A percentile compares a stretch with the other conserved stretches of the same genome.
phyloP scores from a whole-genome alignment of 2,888 invertebrate genomes.

The Cerceris ruficornis region DNA sequence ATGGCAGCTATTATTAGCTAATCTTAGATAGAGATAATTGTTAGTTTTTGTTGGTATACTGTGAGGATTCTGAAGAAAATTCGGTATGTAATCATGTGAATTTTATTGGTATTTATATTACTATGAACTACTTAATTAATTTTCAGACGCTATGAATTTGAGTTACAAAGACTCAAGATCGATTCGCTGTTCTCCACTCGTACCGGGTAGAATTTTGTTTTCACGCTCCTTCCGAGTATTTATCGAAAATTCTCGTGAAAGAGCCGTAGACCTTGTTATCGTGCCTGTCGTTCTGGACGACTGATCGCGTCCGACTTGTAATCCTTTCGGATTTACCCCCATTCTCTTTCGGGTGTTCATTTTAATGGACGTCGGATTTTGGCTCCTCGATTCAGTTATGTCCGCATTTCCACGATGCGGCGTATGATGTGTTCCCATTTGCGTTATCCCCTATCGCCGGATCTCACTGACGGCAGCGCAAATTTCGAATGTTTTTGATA shows the following conservation, averaged over 20 bases:
- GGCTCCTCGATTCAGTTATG: conserved; percentile 29
- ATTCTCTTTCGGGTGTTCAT: conserved; percentile 31
- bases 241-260: conserved; percentile 31
- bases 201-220: neutral
- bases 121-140: neutral
- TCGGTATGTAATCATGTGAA: no score
- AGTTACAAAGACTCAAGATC: neutral
- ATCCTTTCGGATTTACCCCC: conserved; percentile 42
- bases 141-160: neutral
- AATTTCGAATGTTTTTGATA: conserved; percentile 22
- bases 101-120: no score
- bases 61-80: no score
- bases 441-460: conserved; percentile 28
- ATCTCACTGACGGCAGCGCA: conserved; percentile 34
- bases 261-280: conserved; percentile 43
- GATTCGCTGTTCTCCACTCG: neutral
- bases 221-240: neutral
- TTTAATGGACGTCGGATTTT: conserved; percentile 42
- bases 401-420: conserved; percentile 20
- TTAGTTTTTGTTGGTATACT: no score
- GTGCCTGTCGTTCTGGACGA: conserved; percentile 42
- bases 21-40: no score
- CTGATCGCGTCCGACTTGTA: conserved; percentile 42
- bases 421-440: conserved; percentile 12
- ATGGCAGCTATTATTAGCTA: no score